Base-by-base conservation (phyloP, 2,797 vertebrate species). In the Lateolabrax maculatus region DNA sequence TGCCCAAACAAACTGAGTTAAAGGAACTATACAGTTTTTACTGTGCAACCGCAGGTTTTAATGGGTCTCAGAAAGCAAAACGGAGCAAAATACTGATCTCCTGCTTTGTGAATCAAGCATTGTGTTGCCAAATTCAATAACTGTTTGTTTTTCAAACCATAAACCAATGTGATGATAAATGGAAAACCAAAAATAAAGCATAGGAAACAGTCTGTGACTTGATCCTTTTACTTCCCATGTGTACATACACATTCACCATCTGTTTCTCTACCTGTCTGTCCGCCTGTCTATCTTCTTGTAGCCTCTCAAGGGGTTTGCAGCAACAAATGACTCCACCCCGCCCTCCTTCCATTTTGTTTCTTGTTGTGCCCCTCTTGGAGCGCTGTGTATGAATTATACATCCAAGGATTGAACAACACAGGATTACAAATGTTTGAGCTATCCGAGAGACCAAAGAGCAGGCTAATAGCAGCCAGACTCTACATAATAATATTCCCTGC, bases 381-480 rank as follows among this genome's bases (percentile, higher is more conserved):
- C 12, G 0, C 1, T 0, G 29, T 2, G n/a, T 49, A 56, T 78
- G 21, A 81, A 84, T 85, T 72, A 79, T 53, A 68, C 56, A 81
- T 81, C 77, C 46, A 12, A 68, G 52, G 31, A 0, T 25, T 1
- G 23, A 70, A 58, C 69, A 70, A 68, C 39, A 64, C 55, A 76
- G 65, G 37, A 36, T 25, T 36, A 77, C 64, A 75, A 65, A 80
- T 49, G 60, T 77, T 68, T 49, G 69, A 77, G 51, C 36, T 19
- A 9, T 62, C 36, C 4, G n/a, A 46, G 72, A 52, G 43, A 80
- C 23, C 41, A 41, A 65, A 72, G 34, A 43, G 34, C 6, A 27
- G 23, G 25, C 62, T 66, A 46, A 66, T 18, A 55, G 51, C 41
- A 23, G 23, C 53, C 1, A 66, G 10, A 56, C 16, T 21, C 25